Evolutionary conservation across 92 coral and sea anemone species (phyloP), one percentile per base, ranked within the genome.

Genomic region (Porites cylindrica): DNA sequence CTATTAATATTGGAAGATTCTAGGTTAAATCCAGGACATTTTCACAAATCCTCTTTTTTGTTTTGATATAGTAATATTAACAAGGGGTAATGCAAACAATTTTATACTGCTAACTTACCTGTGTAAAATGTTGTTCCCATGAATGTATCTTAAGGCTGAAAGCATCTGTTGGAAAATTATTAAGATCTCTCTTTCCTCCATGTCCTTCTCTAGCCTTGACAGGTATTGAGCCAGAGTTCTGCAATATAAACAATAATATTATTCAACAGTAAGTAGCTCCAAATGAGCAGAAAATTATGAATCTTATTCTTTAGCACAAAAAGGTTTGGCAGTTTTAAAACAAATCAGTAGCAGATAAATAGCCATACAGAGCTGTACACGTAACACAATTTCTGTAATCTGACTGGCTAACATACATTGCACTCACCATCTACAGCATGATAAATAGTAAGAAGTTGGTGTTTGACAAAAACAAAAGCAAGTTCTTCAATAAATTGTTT

Each of bases 111-210:
- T 14, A 56, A 56, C 50, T 0, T 3, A 95, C 99, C 99, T 97
- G 95, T 97, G 99, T 59, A 97, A 70, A 38, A 97, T 97, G 77
- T 95, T 95, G 75, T 95, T 94, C 24, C 90, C 91, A 71, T 97
- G 99, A 82, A 97, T 97, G 85, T 96, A 97, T 66, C 93, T 94
- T 81, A 97, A 88, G 12, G 99, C 99, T 19, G 98, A 96, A 11
- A 90, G 88, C 99, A 97, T 97, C 85, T 97, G 97, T 53, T 97
- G 96, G 76, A 95, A 97, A 86, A 92, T 93, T 14, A 84, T 74
- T 23, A 97, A 83, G 75, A 93, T 97, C 43, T 97, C 99, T 54
- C 93, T 88, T 79, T 97, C 99, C 78, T 97, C 99, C 99, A 97
- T 90, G 83, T 97, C 99, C 58, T 91, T 92, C 16, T 97, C 99